Percentiles rank a stretch among this genome's conserved stretches.
These are phyloP conservation scores for Coenobita brevimanus DNA, from an alignment of 1,140 invertebrate genomes.

Conservation along the genomic window DNA sequence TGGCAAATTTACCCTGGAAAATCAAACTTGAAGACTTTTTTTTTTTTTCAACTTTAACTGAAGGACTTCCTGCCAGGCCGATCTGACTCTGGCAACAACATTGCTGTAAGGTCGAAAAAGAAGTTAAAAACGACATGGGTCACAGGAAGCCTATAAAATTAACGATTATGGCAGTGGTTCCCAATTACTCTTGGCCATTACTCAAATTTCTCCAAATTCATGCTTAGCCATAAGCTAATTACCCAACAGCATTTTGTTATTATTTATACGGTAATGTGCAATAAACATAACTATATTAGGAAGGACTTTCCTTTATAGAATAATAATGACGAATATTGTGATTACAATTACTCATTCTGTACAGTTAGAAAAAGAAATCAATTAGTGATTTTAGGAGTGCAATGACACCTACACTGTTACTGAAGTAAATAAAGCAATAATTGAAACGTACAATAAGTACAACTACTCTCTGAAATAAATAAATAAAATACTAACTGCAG, in stretches of 20 bases:
- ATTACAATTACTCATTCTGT: background rate
- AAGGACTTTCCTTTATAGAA: background rate
- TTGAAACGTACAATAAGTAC: background rate
- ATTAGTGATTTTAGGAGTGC: background rate
- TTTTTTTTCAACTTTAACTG: too few relatives aligned
- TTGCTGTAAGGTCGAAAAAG: too few relatives aligned
- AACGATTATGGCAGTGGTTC: too few relatives aligned
- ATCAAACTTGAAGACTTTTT: too few relatives aligned
- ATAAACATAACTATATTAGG: background rate
- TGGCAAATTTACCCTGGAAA: too few relatives aligned
- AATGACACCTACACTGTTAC: slow-evolving; percentile 9
- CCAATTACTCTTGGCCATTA: too few relatives aligned
- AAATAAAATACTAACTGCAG: background rate
- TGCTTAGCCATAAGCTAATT: background rate
- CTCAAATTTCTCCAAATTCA: background rate
- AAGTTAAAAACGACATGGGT: too few relatives aligned
- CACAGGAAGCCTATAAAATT: too few relatives aligned
- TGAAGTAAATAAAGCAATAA: background rate
- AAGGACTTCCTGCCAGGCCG: too few relatives aligned
- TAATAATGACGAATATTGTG: background rate
- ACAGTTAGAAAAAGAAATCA: too few relatives aligned
- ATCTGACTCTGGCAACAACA: too few relatives aligned
- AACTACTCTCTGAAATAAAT: background rate
- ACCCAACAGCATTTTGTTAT: background rate
- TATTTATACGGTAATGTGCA: slow-evolving; percentile 13